Conservation (phyloP, 2,797 vertebrate genomes). For the Mycteria americana region DNA sequence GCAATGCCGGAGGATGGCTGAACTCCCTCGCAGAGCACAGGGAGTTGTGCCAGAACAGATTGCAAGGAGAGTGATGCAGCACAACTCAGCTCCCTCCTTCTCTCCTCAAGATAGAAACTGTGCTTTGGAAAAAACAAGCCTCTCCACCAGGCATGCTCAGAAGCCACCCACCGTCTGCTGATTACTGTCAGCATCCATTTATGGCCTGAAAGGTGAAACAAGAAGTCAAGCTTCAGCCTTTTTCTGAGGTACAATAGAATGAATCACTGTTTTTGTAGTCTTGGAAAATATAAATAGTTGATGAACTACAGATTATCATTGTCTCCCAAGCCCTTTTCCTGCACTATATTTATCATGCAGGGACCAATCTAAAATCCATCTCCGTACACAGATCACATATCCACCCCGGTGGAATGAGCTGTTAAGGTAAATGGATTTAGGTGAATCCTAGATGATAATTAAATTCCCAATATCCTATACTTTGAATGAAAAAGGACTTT, state of each 20-base stretch:
- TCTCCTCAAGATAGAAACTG: constrained; percentile 45
- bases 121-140: constrained; percentile 7
- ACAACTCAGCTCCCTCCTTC: constrained; percentile 22
- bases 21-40: not conserved
- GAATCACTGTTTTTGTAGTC: not conserved
- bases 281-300: constrained; percentile 7
- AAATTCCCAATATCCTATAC: not conserved
- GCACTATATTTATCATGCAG: not conserved
- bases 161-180: not conserved
- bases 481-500: not conserved
- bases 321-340: not conserved
- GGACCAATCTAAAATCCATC: not conserved
- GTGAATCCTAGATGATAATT: not conserved
- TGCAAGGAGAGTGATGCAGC: constrained; percentile 30
- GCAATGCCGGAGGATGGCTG: not conserved
- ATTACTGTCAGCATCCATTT: constrained; percentile 50
- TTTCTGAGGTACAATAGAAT: not conserved
- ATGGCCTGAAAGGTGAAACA: constrained; percentile 24
- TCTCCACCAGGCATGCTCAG: constrained; percentile 60
- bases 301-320: not conserved
- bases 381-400: not conserved
- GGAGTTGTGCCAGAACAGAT: constrained; percentile 24
- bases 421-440: not conserved
- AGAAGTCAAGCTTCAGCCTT: not conserved
- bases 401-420: not conserved